These are phyloP conservation scores for Plodia interpunctella DNA, from an alignment of 1,140 invertebrate genomes.

Conservation along the genomic window DNA sequence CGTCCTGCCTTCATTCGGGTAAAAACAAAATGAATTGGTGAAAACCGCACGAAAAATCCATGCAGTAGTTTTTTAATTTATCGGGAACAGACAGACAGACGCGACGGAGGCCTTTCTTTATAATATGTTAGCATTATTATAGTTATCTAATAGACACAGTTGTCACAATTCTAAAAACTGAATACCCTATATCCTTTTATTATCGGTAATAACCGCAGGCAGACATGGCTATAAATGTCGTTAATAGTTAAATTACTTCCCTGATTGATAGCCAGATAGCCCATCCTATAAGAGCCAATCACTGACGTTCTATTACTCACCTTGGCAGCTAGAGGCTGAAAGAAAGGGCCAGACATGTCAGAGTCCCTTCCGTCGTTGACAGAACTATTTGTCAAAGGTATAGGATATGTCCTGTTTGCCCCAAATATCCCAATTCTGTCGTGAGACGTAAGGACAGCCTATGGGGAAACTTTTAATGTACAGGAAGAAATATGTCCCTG, in stretches of 20 bases:
- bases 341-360: conserved; percentile 16
- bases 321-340: conserved; percentile 8
- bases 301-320: not conserved
- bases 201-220: no score
- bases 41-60: no score
- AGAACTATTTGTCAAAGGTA: not conserved
- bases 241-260: not conserved
- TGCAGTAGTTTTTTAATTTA: no score
- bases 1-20: no score
- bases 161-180: no score
- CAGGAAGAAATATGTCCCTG: not conserved
- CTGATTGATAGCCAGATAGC: not conserved
- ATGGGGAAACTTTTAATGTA: not conserved
- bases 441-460: not conserved
- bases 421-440: not conserved
- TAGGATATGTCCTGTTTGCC: no score
- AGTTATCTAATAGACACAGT: no score
- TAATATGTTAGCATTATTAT: no score
- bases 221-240: not conserved
- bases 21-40: no score
- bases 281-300: not conserved
- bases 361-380: not conserved
- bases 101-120: no score
- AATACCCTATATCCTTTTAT: no score
- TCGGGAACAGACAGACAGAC: no score